These are phyloP conservation scores for Neolamprologus kungweensis DNA, from an alignment of 2,113 vertebrate genomes.

Conservation along the genomic window DNA sequence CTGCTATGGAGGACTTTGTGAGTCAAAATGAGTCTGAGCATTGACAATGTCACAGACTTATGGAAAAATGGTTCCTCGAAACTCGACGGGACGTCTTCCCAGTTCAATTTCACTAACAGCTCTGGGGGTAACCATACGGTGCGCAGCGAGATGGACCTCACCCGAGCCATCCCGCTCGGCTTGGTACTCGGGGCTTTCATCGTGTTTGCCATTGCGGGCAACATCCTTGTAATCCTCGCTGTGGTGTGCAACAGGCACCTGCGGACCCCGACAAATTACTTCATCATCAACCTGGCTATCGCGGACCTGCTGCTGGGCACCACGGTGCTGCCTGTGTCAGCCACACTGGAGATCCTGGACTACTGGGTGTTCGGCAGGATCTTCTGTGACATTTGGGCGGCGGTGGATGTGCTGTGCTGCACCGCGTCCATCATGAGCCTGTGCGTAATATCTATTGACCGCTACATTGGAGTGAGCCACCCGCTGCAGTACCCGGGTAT, in stretches of 20 bases:
- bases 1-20: conserved; percentile 70
- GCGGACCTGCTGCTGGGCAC: conserved; percentile 92
- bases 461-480: conserved; percentile 91
- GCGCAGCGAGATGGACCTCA: conserved; percentile 70
- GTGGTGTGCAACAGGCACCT: conserved; percentile 95
- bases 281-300: conserved; percentile 93
- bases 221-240: conserved; percentile 92
- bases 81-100: conserved; percentile 45
- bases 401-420: conserved; percentile 93
- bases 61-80: conserved; percentile 68
- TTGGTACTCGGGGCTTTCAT: conserved; percentile 91
- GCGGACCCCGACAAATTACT: conserved; percentile 94
- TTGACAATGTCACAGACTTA: conserved; percentile 65
- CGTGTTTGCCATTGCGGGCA: conserved; percentile 89
- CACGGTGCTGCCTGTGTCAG: conserved; percentile 91
- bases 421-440: conserved; percentile 95
- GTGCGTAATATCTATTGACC: conserved; percentile 95
- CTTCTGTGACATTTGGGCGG: conserved; percentile 97
- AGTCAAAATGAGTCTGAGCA: conserved; percentile 72
- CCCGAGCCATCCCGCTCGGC: conserved; percentile 82
- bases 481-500: conserved; percentile 89
- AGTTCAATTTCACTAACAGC: conserved; percentile 71
- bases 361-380: conserved; percentile 91
- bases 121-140: conserved; percentile 69
- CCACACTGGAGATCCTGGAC: conserved; percentile 84